Conservation (phyloP, 2,113 vertebrate species). For the Panthera tigris region DNA sequence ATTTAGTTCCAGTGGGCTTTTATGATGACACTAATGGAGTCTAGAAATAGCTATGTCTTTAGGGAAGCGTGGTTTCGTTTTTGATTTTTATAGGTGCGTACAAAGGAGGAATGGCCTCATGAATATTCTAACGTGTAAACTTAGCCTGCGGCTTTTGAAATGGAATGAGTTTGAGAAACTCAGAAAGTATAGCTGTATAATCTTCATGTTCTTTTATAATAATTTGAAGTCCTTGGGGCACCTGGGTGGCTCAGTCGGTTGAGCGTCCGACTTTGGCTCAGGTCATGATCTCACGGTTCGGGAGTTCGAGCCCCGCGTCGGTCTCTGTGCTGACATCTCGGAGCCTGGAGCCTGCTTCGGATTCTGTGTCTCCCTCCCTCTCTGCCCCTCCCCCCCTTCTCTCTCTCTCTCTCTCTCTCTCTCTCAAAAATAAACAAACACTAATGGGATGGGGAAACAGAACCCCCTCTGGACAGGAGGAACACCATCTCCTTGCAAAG, state of each 20-base stretch:
- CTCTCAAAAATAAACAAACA: too few relatives aligned
- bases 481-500: not conserved
- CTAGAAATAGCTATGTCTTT: slow-evolving; percentile 66
- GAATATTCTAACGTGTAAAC: not conserved
- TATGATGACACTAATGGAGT: slow-evolving; percentile 28
- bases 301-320: too few relatives aligned
- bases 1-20: slow-evolving; percentile 56
- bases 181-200: slow-evolving; percentile 1
- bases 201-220: slow-evolving; percentile 52
- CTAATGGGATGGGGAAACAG: not conserved
- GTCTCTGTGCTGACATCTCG: too few relatives aligned
- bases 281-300: too few relatives aligned
- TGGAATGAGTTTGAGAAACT: slow-evolving; percentile 30
- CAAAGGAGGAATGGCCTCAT: not conserved
- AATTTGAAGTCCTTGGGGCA: slow-evolving; percentile 15
- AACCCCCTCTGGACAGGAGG: not conserved
- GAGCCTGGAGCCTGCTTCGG: too few relatives aligned
- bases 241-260: too few relatives aligned
- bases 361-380: too few relatives aligned
- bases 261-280: too few relatives aligned
- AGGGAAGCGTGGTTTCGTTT: slow-evolving; percentile 5
- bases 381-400: too few relatives aligned
- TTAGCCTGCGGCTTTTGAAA: slow-evolving; percentile 21
- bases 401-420: too few relatives aligned
- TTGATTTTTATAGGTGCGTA: slow-evolving; percentile 36